Evolutionary conservation across 2,113 vertebrate genomes (phyloP).

Genomic region (Perccottus glenii): DNA sequence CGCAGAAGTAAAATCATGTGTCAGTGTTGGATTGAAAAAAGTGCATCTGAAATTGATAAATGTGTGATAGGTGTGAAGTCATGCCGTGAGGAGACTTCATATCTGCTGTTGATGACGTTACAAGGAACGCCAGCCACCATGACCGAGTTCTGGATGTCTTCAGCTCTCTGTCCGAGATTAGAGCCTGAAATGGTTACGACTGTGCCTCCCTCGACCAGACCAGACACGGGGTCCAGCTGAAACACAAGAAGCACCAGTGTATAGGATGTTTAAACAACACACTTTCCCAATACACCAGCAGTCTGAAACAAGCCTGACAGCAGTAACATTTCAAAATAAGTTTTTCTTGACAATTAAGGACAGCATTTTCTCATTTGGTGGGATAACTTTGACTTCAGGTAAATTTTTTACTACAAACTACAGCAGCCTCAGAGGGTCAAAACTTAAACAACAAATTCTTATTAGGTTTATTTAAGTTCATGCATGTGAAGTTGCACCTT

Average conservation of each 20-base stretch:
- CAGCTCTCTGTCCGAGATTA: constrained; percentile 92
- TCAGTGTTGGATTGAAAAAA: not conserved
- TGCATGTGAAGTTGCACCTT: too few relatives aligned
- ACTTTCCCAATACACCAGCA: not conserved
- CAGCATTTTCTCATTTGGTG: not conserved
- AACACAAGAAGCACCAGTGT: constrained; percentile 15
- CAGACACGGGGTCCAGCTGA: constrained; percentile 90
- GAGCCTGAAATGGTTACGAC: constrained; percentile 93
- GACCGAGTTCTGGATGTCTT: constrained; percentile 90
- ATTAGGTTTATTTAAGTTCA: too few relatives aligned
- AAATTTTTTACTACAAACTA: too few relatives aligned
- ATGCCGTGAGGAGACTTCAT: constrained; percentile 92
- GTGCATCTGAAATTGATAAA: not conserved
- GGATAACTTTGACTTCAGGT: too few relatives aligned
- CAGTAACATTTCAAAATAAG: not conserved
- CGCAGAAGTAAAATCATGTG: not conserved
- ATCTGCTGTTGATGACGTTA: constrained; percentile 85
- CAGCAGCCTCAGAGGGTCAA: too few relatives aligned
- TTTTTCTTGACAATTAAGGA: not conserved
- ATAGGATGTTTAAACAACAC: not conserved
- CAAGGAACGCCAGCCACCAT: constrained; percentile 88
- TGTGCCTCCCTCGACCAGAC: constrained; percentile 91
- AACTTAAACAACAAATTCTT: too few relatives aligned
- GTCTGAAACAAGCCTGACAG: not conserved
- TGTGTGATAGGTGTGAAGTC: not conserved